A percentile compares a stretch with the other conserved stretches of the same genome.
Evolutionary conservation across 2,888 invertebrate genomes (phyloP).

Genomic region (Cepaea hortensis): DNA sequence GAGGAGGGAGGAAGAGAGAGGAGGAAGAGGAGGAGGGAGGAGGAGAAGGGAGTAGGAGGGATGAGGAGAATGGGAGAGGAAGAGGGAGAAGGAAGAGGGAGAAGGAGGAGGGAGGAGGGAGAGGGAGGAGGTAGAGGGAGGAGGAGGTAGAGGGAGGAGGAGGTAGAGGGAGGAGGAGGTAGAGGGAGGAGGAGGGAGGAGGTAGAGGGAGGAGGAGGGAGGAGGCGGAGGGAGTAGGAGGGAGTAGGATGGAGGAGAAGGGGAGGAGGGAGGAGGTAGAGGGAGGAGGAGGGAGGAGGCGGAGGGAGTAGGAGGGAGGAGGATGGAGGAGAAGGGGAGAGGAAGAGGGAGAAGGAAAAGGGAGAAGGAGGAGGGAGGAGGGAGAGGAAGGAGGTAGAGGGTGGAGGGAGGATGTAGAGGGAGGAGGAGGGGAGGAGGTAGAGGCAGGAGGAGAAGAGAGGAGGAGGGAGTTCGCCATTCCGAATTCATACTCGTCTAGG

Average conservation of each 20-base stretch:
- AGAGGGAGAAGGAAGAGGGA: not conserved
- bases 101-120: not conserved
- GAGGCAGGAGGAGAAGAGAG: not conserved
- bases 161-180: not conserved
- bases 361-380: too few relatives aligned
- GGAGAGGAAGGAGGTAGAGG: too few relatives aligned
- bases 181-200: not conserved
- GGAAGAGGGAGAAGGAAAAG: not conserved
- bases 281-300: too few relatives aligned
- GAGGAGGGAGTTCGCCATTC: too few relatives aligned
- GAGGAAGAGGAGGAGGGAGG: not conserved
- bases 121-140: not conserved
- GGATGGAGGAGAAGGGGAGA: not conserved
- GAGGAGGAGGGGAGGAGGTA: not conserved
- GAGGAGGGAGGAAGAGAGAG: not conserved
- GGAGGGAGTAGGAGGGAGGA: too few relatives aligned
- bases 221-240: too few relatives aligned
- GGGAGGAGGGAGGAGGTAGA: not conserved
- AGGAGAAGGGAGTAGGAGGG: not conserved
- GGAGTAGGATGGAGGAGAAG: not conserved
- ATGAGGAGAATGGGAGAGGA: not conserved
- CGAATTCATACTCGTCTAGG: too few relatives aligned
- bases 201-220: not conserved
- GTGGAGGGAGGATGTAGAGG: too few relatives aligned
- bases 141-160: not conserved